Base-by-base conservation (phyloP, 1,140 invertebrate species). In the Micrasema minimum region DNA sequence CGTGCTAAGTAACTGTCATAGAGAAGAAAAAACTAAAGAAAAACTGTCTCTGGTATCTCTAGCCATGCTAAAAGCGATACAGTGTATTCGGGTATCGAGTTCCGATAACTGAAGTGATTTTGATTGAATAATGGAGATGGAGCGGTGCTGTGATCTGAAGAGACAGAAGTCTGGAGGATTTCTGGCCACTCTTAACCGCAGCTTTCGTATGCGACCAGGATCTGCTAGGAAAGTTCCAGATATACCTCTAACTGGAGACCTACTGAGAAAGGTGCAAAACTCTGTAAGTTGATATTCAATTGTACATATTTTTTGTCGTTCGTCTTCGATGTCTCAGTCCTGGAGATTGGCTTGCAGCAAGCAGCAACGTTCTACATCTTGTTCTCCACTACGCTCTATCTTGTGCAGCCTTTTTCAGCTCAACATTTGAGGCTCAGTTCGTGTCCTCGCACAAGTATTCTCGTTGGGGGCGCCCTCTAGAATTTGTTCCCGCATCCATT, bases 131-230 rank as follows among this genome's bases (percentile, higher is more conserved):
- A 22, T 55, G 66, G 51, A 68, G 14, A 35, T 10, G 16, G 51
- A 57, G 22, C 41, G 46, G 16, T n/a, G n/a, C n/a, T n/a, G n/a
- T n/a, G 51, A 62, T 7, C 11, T 38, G 37, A 71, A 66, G 57
- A 55, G 26, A 10, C 55, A 45, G 38, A 71, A 59, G 31, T 55
- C 69, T 12, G 69, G 69, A n/a, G 51, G 51, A 0, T 71, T 71
- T 53, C 35, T 71, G 35, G 65, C 69, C 7, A 71, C 62, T 18
- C 62, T 71, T 35, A 71, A 71, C 41, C 46, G 69, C 31, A 71
- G 69, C 53, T 71, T 71, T 53, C 62, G 69, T 16, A 57, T 71
- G 43, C 57, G 57, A 20, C 66, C 69, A 6, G 50, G 37, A 12
- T 4, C 59, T 7, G 59, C 11, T 20, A 41, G 59, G 35, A 41